These are phyloP conservation scores for Zaprionus ghesquierei DNA, from an alignment of 1,140 invertebrate species.

Conservation along the genomic window DNA sequence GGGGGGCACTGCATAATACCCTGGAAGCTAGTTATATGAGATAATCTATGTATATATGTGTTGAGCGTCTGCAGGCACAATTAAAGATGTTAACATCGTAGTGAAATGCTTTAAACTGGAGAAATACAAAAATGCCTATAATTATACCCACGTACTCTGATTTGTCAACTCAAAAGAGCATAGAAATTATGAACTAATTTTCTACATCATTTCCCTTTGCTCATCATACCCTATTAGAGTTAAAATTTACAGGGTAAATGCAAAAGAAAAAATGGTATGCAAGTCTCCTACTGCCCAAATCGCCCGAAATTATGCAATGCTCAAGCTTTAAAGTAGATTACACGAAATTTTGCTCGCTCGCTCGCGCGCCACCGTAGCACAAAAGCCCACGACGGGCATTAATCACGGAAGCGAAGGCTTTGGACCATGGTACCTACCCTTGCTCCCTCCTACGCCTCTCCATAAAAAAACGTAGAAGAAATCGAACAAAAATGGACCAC, in stretches of 20 bases:
- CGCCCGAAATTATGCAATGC: slow-evolving; percentile 71
- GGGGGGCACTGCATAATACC: background rate
- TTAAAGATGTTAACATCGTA: too few relatives aligned
- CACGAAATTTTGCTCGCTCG: slow-evolving; percentile 59
- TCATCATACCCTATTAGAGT: background rate
- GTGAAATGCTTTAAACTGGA: too few relatives aligned
- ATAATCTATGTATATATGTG: too few relatives aligned
- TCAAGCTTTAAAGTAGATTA: slow-evolving; percentile 78
- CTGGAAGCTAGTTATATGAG: background rate
- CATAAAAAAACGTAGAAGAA: background rate
- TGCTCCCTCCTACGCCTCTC: background rate
- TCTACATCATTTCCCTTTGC: background rate
- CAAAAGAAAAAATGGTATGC: background rate
- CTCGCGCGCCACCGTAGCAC: slow-evolving; percentile 37
- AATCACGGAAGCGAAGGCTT: slow-evolving; percentile 56
- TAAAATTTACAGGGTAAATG: background rate
- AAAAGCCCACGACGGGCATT: slow-evolving; percentile 79
- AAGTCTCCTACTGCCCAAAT: slow-evolving; percentile 34
- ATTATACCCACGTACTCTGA: too few relatives aligned
- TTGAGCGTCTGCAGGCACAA: too few relatives aligned
- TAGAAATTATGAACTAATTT: too few relatives aligned
- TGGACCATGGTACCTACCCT: background rate
- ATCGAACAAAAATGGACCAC: background rate
- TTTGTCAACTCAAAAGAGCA: too few relatives aligned
- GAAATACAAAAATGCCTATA: too few relatives aligned